A percentile compares a stretch with the other conserved stretches of the same genome.
Conservation (phyloP, 2,888 invertebrate genomes). For the Hoplodrina blanda region DNA sequence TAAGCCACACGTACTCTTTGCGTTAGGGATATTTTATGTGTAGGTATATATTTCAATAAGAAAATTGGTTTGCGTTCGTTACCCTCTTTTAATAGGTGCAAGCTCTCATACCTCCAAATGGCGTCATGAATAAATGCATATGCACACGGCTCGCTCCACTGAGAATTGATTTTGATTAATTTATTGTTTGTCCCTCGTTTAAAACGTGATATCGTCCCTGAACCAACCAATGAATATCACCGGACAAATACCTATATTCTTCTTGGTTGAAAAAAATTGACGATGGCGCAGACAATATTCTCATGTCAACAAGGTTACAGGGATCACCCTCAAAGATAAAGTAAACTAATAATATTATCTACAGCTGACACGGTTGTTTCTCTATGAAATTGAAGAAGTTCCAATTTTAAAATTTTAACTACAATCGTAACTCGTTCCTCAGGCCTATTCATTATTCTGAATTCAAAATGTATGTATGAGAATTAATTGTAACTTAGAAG, state of each 20-base stretch:
- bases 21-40: background rate
- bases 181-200: constrained; percentile 51
- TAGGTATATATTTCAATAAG: no score
- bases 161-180: constrained; percentile 58
- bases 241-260: constrained; percentile 24
- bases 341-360: no score
- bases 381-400: constrained; percentile 53
- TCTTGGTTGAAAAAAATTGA: constrained; percentile 18
- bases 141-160: constrained; percentile 36
- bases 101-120: constrained; percentile 29
- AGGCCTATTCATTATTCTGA: background rate
- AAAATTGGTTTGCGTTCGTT: background rate
- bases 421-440: background rate
- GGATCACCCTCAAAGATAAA: constrained; percentile 17
- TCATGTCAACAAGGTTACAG: background rate
- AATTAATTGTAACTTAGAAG: background rate
- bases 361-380: constrained; percentile 19
- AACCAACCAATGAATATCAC: constrained; percentile 29
- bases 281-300: background rate
- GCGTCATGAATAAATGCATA: constrained; percentile 43
- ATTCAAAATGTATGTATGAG: background rate
- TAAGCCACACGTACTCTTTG: background rate
- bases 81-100: constrained; percentile 7
- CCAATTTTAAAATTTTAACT: constrained; percentile 57
- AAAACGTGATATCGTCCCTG: constrained; percentile 18